Conservation (phyloP, 2,113 vertebrate genomes). For the Raja brachyura region DNA sequence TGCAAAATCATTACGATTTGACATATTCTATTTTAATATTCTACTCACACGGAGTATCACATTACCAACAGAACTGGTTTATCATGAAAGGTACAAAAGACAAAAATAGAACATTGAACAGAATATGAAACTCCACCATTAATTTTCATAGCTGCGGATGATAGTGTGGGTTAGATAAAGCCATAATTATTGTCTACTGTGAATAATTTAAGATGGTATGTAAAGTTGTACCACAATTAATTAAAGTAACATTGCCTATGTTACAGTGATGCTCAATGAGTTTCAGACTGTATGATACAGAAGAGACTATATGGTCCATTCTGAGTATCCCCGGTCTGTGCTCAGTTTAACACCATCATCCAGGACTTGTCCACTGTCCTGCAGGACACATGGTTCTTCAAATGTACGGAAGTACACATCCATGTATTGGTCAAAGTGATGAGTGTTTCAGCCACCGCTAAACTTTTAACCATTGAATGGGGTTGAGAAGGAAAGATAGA, state of each 20-base stretch:
- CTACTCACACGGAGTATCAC: neutral
- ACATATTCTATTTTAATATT: neutral
- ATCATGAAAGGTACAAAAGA: neutral
- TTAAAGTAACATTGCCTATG: neutral
- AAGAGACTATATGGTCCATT: too few relatives aligned
- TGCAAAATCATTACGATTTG: neutral
- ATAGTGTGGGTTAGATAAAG: neutral
- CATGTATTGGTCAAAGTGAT: too few relatives aligned
- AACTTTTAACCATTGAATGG: too few relatives aligned
- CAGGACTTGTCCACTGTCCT: too few relatives aligned
- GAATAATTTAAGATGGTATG: constrained; percentile 6
- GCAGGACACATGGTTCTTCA: too few relatives aligned
- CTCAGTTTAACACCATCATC: too few relatives aligned
- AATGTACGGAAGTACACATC: too few relatives aligned
- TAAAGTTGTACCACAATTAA: neutral
- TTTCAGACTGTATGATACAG: too few relatives aligned
- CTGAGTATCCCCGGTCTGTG: too few relatives aligned
- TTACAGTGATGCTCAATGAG: neutral
- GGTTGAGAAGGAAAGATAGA: too few relatives aligned
- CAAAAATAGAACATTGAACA: neutral
- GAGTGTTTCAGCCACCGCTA: too few relatives aligned
- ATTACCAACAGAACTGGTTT: neutral
- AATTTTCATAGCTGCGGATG: neutral
- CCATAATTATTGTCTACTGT: neutral
- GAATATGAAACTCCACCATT: neutral